Percentiles rank a stretch among this genome's conserved stretches.
Evolutionary conservation across 2,113 vertebrate genomes (phyloP).

Genomic region (Gopherus evgoodei): DNA sequence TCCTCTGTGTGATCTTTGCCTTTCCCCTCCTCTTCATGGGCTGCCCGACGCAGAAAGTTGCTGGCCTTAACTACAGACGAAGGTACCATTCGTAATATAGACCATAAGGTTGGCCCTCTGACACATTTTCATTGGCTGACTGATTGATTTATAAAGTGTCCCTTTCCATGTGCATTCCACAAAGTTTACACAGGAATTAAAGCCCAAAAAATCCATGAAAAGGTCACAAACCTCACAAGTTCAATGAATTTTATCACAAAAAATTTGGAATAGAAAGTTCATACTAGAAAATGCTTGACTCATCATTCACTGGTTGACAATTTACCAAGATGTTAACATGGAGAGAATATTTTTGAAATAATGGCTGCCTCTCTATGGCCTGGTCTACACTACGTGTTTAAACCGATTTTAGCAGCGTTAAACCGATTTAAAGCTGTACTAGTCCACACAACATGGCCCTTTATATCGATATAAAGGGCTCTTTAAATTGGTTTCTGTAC

Average conservation of each 20-base stretch:
- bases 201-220: neutral
- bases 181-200: neutral
- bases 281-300: rapidly evolving
- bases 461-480: too few species aligned
- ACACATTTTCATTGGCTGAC: neutral
- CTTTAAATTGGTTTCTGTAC: too few species aligned
- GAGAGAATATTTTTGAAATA: neutral
- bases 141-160: neutral
- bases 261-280: neutral
- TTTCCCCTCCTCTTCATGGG: conserved; percentile 89
- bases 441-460: too few species aligned
- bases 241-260: rapidly evolving
- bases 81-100: conserved; percentile 14
- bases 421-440: too few species aligned
- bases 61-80: conserved; percentile 30
- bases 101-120: rapidly evolving
- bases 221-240: neutral
- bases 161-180: rapidly evolving
- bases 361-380: neutral
- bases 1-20: conserved; percentile 75
- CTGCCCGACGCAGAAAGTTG: conserved; percentile 86
- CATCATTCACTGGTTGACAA: rapidly evolving
- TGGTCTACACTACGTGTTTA: too few species aligned
- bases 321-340: neutral
- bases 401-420: too few species aligned